Evolutionary conservation across 2,113 vertebrate genomes (phyloP), one percentile per base, ranked within the genome.

Genomic region (Myocastor coypus): DNA sequence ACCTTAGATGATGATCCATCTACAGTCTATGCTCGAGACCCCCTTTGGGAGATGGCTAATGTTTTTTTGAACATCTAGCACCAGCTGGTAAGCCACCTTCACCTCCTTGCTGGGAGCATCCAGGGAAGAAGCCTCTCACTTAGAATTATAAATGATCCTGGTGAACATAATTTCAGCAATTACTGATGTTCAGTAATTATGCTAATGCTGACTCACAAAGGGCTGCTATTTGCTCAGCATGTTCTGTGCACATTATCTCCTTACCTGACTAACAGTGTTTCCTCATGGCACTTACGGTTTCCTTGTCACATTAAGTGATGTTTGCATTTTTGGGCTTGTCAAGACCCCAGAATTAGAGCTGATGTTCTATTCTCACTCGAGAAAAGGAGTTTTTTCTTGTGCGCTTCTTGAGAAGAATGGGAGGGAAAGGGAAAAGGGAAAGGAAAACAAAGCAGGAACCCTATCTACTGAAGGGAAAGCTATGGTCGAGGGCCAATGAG

Each of bases 141-240:
- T 96, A 97, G 98, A 98, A 97, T 96, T 92, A 98, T 26, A 97
- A 98, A 94, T 0, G 95, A 98, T 97, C 96, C 98, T 96, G 98
- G 97, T 97, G 98, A 98, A 98, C 87, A 96, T 98, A 98, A 98
- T 98, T 98, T 98, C 97, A 97, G 98, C 98, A 98, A 98, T 98
- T 98, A 98, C 97, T 61, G 98, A 97, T 98, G 98, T 98, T 98
- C 98, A 97, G 98, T 98, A 98, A 98, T 99, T 98, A 98, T 98
- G 98, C 98, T 98, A 98, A 98, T 98, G 98, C 94, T 97, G 98
- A 98, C 97, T 98, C 98, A 98, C 98, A 97, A 98, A 98, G 97
- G 98, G 96, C 98, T 98, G 98, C 98, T 98, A 98, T 98, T 98
- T 98, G 97, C 98, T 98, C 98, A 98, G 98, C 98, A 52, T 97